Conservation (phyloP, 2,797 vertebrate genomes). For the Amazona ochrocephala region DNA sequence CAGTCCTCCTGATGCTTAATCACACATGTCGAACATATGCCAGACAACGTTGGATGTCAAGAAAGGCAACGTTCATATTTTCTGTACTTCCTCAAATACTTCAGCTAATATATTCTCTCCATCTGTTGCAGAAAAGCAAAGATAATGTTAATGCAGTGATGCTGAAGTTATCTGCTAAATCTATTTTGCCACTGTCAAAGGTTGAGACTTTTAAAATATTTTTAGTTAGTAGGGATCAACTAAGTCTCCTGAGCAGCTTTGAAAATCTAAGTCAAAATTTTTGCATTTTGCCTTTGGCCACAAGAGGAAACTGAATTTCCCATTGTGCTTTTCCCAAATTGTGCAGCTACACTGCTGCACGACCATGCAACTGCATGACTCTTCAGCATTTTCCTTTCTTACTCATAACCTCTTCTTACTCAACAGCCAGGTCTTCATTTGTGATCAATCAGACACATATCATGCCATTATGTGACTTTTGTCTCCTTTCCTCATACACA, state of each 20-base stretch:
- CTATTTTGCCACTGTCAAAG: background rate
- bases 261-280: background rate
- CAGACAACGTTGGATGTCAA: slow-evolving; percentile 27
- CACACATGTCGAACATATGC: slow-evolving; percentile 32
- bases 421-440: background rate
- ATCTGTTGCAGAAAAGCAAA: slow-evolving; percentile 46
- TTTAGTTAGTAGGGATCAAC: background rate
- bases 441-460: background rate
- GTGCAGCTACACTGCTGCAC: background rate
- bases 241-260: background rate
- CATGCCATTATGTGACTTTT: background rate
- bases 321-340: background rate
- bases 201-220: background rate
- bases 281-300: background rate
- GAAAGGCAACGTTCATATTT: slow-evolving; percentile 59
- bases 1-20: slow-evolving; percentile 41
- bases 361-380: background rate
- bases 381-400: background rate
- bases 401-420: background rate
- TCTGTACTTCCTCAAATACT: slow-evolving; percentile 59
- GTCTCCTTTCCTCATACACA: background rate
- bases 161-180: background rate
- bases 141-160: background rate
- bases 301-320: background rate
- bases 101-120: slow-evolving; percentile 59